A percentile compares a stretch with the other conserved stretches of the same genome.
Evolutionary conservation across 1,140 invertebrate species (phyloP).

Genomic region (Myzus persicae): DNA sequence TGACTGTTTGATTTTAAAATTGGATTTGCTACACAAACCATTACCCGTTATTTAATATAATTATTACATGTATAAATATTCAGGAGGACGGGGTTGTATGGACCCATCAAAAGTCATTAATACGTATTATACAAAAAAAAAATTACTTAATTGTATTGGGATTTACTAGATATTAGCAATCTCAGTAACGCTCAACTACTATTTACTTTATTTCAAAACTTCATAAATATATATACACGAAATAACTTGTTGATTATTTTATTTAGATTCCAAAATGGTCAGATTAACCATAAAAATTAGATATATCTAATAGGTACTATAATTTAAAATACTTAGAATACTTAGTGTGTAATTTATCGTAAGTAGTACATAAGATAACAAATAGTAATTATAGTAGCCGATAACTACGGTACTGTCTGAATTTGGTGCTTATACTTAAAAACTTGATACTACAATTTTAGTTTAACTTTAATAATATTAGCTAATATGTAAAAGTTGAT

Average conservation of each 20-base stretch:
- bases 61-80: background rate
- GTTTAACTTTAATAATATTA: slow-evolving; percentile 6
- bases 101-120: background rate
- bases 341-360: slow-evolving; percentile 22
- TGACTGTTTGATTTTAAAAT: background rate
- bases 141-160: slow-evolving; percentile 32
- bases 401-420: slow-evolving; percentile 46
- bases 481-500: background rate
- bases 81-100: background rate
- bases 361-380: background rate
- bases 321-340: slow-evolving; percentile 29
- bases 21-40: background rate
- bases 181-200: slow-evolving; percentile 33
- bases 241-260: background rate
- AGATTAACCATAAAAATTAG: background rate
- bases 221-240: background rate
- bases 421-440: slow-evolving; percentile 57
- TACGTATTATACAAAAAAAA: background rate
- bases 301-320: background rate
- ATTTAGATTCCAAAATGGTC: background rate
- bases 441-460: slow-evolving; percentile 10
- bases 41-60: background rate
- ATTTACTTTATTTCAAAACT: background rate
- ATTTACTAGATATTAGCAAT: slow-evolving; percentile 24
- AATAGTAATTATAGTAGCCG: slow-evolving; percentile 26